Evolutionary conservation across 1,140 invertebrate species (phyloP), one percentile per base, ranked within the genome.

Genomic region (Leptestheria dahalacensis): DNA sequence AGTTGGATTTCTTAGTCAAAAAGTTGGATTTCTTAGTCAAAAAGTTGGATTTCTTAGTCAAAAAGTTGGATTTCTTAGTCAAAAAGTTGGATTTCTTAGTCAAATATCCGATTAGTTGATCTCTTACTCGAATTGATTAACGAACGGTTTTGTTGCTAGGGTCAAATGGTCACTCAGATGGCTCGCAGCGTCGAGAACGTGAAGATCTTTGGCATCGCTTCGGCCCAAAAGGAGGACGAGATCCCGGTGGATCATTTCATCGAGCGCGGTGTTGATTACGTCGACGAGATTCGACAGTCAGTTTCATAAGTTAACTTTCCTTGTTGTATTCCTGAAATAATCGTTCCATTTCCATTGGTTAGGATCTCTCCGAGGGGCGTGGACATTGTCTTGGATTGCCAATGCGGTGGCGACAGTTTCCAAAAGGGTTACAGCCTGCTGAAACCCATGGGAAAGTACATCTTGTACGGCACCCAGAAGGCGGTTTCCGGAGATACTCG

Each of bases 401-500:
- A 91, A 47, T 89, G 86, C n/a, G n/a, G n/a, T 70, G 88, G 88
- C 15, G 88, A 92, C 65, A 88, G 92, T 71, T 88, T 85, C 68
- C 86, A 85, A 72, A 81, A 83, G 67, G 87, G 88, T 41, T 87
- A 90, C 66, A 79, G 77, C 41, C 75, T 93, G 20, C 75, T 94
- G 48, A 91, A 89, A 72, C 88, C 89, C 0, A 86, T 92, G 82
- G 90, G 90, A 68, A 84, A 81, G 77, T 91, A 91, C 69, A 80
- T 92, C 64, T 77, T 92, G 25, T 94, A 88, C 73, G 86, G 83
- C 82, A 75, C 86, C 59, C 85, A 86, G 60, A 89, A 87, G 72
- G 81, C 88, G 64, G 84, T 90, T 60, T 87, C 86, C 64, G 86
- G 88, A 56, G 87, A 91, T 72, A 89, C 85, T 1, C 90, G 88